Conservation (phyloP, 53 echinoderm and acorn worm genomes). For the Echinarachnius parma region DNA sequence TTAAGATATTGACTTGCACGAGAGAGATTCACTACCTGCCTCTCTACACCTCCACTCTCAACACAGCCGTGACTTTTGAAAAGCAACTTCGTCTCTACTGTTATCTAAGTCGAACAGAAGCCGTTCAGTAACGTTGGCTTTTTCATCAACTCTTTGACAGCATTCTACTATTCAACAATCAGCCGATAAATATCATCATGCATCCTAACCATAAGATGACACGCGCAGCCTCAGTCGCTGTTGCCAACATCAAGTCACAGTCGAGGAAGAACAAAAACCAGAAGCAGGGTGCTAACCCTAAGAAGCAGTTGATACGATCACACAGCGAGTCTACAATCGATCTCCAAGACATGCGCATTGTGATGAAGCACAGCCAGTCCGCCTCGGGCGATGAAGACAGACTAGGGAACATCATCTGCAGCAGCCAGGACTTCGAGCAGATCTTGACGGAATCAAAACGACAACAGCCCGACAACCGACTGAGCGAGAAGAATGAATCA, state of each 20-base stretch:
- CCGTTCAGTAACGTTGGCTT: too few species aligned
- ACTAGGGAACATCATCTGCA: slow-evolving; percentile 71
- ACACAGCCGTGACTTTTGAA: too few species aligned
- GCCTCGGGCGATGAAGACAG: slow-evolving; percentile 14
- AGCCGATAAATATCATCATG: slow-evolving; percentile 27
- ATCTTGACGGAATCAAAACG: slow-evolving; percentile 77
- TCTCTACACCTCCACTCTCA: too few species aligned
- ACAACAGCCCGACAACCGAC: slow-evolving; percentile 49
- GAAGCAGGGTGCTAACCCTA: slow-evolving; percentile 65
- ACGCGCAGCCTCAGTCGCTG: slow-evolving; percentile 24
- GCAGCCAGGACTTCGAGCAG: slow-evolving; percentile 87
- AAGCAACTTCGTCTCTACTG: too few species aligned
- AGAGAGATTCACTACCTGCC: slow-evolving; percentile 10
- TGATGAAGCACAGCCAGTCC: slow-evolving; percentile 45
- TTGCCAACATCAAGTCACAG: slow-evolving; percentile 29
- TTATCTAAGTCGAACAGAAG: too few species aligned
- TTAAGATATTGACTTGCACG: slow-evolving; percentile 22
- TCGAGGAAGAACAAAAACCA: slow-evolving; percentile 16
- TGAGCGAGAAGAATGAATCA: slow-evolving; percentile 43
- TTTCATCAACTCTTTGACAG: too few species aligned
- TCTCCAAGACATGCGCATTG: slow-evolving; percentile 52
- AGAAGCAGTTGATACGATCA: slow-evolving; percentile 90
- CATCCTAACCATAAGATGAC: slow-evolving; percentile 43
- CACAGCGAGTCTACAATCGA: slow-evolving; percentile 97
- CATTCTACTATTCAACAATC: too few species aligned